Percentiles rank a stretch among this genome's conserved stretches.
These are phyloP conservation scores for Ancistrus triradiatus DNA, from an alignment of 2,113 vertebrate species.

Conservation along the genomic window DNA sequence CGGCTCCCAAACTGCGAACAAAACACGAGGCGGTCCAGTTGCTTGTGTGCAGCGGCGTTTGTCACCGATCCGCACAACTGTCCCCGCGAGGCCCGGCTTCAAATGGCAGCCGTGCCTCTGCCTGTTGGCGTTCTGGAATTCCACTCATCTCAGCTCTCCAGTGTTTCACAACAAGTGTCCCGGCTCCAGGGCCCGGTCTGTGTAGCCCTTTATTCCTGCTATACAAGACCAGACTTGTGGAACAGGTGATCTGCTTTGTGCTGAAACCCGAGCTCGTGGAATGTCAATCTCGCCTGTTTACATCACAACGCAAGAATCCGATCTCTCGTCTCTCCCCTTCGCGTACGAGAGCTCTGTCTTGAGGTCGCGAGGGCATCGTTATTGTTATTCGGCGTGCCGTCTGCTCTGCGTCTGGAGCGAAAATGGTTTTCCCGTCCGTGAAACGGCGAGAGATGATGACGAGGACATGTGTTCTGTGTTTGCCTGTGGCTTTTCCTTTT, in stretches of 20 bases:
- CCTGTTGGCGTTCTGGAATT: background rate
- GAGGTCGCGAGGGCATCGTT: too few species aligned
- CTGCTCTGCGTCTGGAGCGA: background rate
- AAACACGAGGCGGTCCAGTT: background rate
- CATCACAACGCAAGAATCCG: background rate
- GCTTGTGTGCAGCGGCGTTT: background rate
- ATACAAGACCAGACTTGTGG: background rate
- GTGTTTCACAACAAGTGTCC: background rate
- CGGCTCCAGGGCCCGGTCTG: background rate
- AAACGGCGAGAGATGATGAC: constrained; percentile 6
- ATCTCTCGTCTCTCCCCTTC: background rate
- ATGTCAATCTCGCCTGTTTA: constrained; percentile 15
- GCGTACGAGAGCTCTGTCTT: too few species aligned
- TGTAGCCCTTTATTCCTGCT: background rate
- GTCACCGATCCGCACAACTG: background rate
- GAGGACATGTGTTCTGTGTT: background rate
- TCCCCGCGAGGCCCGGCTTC: background rate
- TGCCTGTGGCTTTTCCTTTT: background rate
- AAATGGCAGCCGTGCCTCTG: background rate
- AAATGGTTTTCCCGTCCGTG: background rate
- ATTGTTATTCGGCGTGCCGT: background rate
- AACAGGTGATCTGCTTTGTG: background rate
- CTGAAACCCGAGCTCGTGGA: constrained; percentile 35
- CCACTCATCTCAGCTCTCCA: background rate
- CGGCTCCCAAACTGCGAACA: too few species aligned